Percentiles rank a stretch among this genome's conserved stretches.
Conservation (phyloP, 92 coral and sea anemone species). For the Porites evermanni region DNA sequence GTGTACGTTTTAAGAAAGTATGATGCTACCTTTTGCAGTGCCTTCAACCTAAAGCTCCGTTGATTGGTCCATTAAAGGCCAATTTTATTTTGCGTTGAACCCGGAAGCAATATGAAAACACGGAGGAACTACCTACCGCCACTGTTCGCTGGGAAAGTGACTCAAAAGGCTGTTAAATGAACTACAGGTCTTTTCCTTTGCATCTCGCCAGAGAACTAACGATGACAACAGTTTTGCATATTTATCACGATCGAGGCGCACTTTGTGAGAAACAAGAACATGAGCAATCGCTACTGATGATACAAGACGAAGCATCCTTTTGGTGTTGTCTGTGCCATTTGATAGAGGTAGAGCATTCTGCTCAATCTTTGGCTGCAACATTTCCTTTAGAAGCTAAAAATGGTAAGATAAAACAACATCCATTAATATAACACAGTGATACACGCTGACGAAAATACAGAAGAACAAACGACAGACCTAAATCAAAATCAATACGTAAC, state of each 20-base stretch:
- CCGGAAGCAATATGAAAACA: no score
- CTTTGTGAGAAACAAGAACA: neutral
- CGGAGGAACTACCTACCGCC: slow-evolving; percentile 4
- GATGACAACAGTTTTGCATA: no score
- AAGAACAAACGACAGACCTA: no score
- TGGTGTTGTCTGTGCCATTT: neutral
- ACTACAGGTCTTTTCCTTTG: neutral
- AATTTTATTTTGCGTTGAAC: no score
- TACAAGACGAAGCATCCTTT: neutral
- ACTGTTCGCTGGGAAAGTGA: slow-evolving; percentile 18
- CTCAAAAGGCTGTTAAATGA: neutral
- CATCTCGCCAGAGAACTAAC: neutral
- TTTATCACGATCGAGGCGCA: neutral
- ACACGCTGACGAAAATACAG: no score
- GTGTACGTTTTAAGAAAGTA: no score
- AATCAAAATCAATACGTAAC: no score
- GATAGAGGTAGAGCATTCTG: slow-evolving; percentile 12
- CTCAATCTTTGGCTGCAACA: neutral
- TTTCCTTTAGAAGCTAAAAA: slow-evolving; percentile 20
- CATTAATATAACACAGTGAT: no score
- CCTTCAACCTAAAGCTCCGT: neutral
- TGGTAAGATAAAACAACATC: neutral
- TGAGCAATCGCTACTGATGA: slow-evolving; percentile 30
- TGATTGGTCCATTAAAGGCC: neutral
- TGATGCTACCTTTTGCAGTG: no score